Conservation (phyloP, 2,113 vertebrate genomes). For the Delphinapterus leucas region DNA sequence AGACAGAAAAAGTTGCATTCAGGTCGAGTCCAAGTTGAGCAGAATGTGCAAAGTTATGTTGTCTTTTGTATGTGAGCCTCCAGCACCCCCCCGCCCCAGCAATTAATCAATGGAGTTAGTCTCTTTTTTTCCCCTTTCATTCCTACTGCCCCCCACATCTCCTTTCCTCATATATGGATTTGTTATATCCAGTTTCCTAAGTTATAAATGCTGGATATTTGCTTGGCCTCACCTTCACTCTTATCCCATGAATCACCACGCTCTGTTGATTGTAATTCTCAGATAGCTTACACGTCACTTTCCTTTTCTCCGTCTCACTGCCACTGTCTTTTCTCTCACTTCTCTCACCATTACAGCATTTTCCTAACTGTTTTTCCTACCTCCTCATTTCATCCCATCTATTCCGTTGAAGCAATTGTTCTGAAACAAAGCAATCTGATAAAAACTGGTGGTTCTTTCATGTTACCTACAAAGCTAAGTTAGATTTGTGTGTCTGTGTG, state of each 20-base stretch:
- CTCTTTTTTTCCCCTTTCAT: background rate
- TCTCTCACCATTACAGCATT: background rate
- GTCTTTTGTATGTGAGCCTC: background rate
- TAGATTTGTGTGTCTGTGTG: background rate
- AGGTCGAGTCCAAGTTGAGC: background rate
- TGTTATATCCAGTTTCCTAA: background rate
- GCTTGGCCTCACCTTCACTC: background rate
- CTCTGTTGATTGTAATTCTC: background rate
- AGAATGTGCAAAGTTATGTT: background rate
- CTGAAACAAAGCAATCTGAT: constrained; percentile 14
- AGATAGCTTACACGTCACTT: background rate
- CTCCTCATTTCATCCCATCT: background rate
- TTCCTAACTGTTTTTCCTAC: background rate
- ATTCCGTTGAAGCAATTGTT: background rate
- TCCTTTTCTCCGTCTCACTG: background rate
- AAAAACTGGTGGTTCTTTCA: background rate
- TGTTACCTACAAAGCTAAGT: background rate
- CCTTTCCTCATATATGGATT: background rate
- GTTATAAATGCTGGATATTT: background rate
- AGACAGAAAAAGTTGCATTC: constrained; percentile 13
- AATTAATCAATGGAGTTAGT: background rate
- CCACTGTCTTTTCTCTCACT: background rate
- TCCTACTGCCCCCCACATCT: background rate
- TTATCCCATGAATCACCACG: background rate
- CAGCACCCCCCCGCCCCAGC: background rate